These are phyloP conservation scores for Chlorodrepanis virens DNA, from an alignment of 2,113 vertebrate genomes.

Conservation along the genomic window DNA sequence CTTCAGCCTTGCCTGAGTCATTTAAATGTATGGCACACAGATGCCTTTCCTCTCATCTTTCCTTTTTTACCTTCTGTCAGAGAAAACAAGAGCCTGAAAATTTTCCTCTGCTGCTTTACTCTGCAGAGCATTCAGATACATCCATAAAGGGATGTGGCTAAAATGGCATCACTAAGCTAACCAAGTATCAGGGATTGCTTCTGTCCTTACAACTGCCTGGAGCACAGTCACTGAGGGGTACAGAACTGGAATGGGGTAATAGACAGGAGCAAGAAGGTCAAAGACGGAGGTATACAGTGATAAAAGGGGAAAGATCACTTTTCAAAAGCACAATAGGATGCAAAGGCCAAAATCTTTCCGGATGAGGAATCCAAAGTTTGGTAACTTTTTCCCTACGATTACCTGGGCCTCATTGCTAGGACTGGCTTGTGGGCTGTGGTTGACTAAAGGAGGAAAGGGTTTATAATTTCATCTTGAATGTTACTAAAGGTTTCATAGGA, in stretches of 20 bases:
- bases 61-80: not conserved
- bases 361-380: not conserved
- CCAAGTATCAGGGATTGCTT: not conserved
- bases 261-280: not conserved
- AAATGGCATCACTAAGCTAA: not conserved
- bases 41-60: not conserved
- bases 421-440: not conserved
- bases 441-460: not conserved
- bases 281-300: not conserved
- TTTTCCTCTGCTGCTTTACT: not conserved
- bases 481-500: not conserved
- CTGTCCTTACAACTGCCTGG: not conserved
- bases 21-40: not conserved
- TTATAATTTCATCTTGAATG: not conserved
- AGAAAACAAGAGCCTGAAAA: not conserved
- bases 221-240: accelerated
- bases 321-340: not conserved
- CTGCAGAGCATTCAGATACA: not conserved
- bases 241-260: not conserved
- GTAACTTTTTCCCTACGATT: not conserved
- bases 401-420: not conserved
- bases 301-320: not conserved
- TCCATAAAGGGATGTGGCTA: not conserved
- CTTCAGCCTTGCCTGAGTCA: not conserved
- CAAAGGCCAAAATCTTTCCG: not conserved